Base-by-base conservation (phyloP, 1,140 invertebrate species). In the Drosophila nigrodunni region DNA sequence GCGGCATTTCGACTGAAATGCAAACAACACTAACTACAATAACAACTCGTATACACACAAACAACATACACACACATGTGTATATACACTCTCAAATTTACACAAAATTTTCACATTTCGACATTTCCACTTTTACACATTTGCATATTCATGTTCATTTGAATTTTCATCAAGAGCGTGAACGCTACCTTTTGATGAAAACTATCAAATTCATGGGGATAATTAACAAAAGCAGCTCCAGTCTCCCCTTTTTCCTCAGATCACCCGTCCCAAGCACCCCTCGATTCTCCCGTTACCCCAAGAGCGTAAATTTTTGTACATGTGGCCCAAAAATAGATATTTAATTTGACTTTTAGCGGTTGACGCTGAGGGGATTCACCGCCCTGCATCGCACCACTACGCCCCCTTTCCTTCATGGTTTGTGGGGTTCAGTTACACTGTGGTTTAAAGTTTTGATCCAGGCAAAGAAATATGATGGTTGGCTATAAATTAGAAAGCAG, bases 131-230 rank as follows among this genome's bases (percentile, higher is more conserved):
- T 50, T 54, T 70, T 71, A 55, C 74, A 76, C 69, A 76, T 76
- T 76, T 76, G 74, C 74, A 76, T 76, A 76, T 72, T 76, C 60
- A 61, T 71, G 44, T 75, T 65, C 60, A 75, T 75, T 70, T 71
- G 59, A 71, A 75, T 64, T 70, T 64, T 65, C 73, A 71, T 47
- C 46, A 72, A 21, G 54, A 43, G 55, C 46, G 44, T 8, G 8
- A 30, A n/a, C 44, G 59, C 49, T 74, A 74, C 67, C 67, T 71
- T 70, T 75, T 76, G 74, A 76, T 76, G 68, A 71, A 72, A 76
- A 76, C 74, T 76, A 76, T 76, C 74, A 76, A 76, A 65, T 76
- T 72, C 74, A 76, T 76, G 68, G 44, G 74, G 55, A 74, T 76
- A 76, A 76, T 76, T 76, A 76, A 72, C 69, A 76, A 76, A 74